These are phyloP conservation scores for Nothura maculosa DNA, from an alignment of 2,797 vertebrate species.

Conservation along the genomic window DNA sequence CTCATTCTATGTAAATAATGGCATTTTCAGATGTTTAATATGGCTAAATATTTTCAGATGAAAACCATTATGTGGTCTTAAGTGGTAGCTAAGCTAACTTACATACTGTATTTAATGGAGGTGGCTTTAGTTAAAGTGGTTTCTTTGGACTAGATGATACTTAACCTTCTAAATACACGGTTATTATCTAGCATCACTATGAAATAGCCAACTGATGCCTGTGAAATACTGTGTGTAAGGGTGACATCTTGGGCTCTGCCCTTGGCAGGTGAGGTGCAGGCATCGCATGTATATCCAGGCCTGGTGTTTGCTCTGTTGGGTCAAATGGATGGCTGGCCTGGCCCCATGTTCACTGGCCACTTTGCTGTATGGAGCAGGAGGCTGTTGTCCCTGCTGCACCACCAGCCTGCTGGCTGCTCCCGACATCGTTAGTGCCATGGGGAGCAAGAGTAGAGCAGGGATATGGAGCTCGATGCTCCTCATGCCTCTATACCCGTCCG, in stretches of 20 bases:
- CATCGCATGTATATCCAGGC: background rate
- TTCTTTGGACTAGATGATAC: background rate
- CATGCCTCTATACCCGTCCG: background rate
- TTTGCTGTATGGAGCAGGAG: rapidly evolving
- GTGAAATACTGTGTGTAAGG: rapidly evolving
- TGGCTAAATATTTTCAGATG: background rate
- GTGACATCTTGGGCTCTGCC: background rate
- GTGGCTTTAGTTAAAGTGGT: background rate
- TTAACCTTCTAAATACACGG: background rate
- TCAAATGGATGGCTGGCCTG: rapidly evolving
- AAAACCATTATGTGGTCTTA: background rate
- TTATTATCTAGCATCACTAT: background rate
- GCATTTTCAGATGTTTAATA: background rate
- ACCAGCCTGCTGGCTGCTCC: rapidly evolving
- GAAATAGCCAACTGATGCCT: background rate
- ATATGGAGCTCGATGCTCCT: background rate
- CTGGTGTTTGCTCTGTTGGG: rapidly evolving
- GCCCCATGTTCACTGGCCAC: background rate
- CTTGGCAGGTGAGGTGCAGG: background rate
- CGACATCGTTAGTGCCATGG: rapidly evolving
- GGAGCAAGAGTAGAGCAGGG: background rate
- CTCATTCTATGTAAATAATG: rapidly evolving
- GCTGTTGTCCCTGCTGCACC: background rate
- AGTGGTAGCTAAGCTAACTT: rapidly evolving
- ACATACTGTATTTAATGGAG: rapidly evolving